Evolutionary conservation across 2,888 invertebrate genomes (phyloP), one percentile per base, ranked within the genome.

Genomic region (Nymphalis polychloros): DNA sequence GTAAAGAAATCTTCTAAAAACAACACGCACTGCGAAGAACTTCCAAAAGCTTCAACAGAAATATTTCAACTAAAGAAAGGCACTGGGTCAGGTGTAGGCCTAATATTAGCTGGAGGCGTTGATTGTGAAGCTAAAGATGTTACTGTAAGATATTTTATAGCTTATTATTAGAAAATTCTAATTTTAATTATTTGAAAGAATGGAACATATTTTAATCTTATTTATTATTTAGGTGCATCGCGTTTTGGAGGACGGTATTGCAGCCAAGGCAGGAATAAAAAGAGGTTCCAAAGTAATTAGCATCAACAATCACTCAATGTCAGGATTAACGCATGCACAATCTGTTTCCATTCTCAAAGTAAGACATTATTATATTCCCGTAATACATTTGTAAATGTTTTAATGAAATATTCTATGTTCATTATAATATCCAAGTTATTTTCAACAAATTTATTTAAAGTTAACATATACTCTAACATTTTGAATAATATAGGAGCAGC

Each of bases 51-150:
- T 65, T 74, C 81, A 57, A 87, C 89, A 62, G 82, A 86, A 73
- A 81, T 77, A 23, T 84, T 92, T 71, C 82, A 86, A 53, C 80
- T 93, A 49, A 85, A 83, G 76, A 86, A 88, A 64, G 92, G 90
- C 50, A 84, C 84, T 72, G 91, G 88, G 60, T 82, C 96, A 27
- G 97, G 96, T 80, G 95, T 98, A 70, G 98, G 98, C 55, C 96
- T 98, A 70, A 97, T 97, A 57, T 90, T 98, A 76, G 97, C 97
- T 63, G 98, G 98, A 69, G 98, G 98, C 63, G 95, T 95, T 20
- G 98, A 98, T 84, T 97, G 97, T 84, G 98, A 98, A 93, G 95
- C 96, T 79, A 98, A 97, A 91, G 97, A 97, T 87, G 97, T 98
- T 74, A 97, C 97, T 81, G 97, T 97, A 87, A 91, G 94, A 48